A percentile compares a stretch with the other conserved stretches of the same genome.
Conservation (phyloP, 2,113 vertebrate genomes). For the Argyrosomus japonicus region DNA sequence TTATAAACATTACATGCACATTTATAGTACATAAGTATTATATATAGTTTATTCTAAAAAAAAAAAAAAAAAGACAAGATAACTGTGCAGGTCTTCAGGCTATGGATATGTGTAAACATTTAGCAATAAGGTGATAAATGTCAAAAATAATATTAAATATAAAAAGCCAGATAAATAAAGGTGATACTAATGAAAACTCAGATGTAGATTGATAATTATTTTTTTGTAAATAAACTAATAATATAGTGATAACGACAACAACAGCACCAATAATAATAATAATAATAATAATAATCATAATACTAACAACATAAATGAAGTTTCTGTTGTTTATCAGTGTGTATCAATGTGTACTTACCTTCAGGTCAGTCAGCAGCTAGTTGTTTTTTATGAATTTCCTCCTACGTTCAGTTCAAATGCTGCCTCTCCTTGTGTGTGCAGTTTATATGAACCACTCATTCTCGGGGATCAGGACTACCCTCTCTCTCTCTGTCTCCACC, state of each 20-base stretch:
- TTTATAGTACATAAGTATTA: no score
- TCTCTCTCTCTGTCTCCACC: no score
- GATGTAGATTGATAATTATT: not conserved
- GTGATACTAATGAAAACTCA: not conserved
- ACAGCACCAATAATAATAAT: not conserved
- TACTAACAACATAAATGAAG: no score
- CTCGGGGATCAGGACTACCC: no score
- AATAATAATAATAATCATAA: not conserved
- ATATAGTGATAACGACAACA: not conserved
- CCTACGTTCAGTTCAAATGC: not conserved
- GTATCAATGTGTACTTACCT: conserved; percentile 35
- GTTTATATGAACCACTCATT: no score
- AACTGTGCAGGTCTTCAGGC: not conserved
- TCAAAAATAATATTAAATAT: not conserved
- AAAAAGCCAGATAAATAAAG: not conserved
- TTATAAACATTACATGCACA: no score
- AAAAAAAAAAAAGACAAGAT: not conserved
- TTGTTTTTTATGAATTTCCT: conserved; percentile 21
- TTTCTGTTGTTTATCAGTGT: not conserved
- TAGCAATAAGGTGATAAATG: not conserved
- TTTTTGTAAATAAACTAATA: not conserved
- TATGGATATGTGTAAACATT: not conserved
- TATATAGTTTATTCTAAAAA: no score
- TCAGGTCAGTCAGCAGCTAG: not conserved
- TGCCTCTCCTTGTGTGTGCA: no score